Base-by-base conservation (phyloP, 1,140 invertebrate species). In the Drosophila sproati region DNA sequence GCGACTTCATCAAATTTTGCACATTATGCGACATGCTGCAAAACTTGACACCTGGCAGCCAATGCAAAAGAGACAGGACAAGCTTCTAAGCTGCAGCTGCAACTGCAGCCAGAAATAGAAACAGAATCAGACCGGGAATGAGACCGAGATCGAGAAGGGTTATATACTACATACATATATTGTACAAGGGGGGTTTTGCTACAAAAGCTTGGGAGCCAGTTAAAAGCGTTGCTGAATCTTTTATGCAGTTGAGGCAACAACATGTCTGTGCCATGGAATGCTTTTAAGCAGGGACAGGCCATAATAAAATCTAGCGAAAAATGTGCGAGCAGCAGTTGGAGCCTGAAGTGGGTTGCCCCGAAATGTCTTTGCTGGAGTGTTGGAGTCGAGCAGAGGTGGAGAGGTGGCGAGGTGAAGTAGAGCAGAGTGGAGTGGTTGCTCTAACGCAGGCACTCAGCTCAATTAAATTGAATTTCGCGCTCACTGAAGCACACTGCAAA, bases 391-490 rank as follows among this genome's bases (percentile, higher is more conserved):
- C 1, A 43, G 8, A 41, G 45, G 31, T 7, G 48, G 39, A 47
- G 35, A 37, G 35, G 20, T 20, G 41, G 45, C 29, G 28, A 37
- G 28, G 10, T 47, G 48, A 5, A 20, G 41, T 31, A 41, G n/a
- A 31, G 50, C 20, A 47, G 37, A 20, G 41, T 31, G 51, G n/a
- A 31, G 50, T 32, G 56, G 37, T 29, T 29, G 69, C 45, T 59
- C 39, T 50, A 54, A 50, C 63, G 55, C 76, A 71, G 83, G 86
- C 85, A 89, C 85, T 89, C 85, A 88, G 85, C 85, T 90, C 85
- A 89, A 89, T 89, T 89, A 89, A 89, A 89, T 89, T 89, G 85
- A 89, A 89, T 89, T 89, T 89, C 86, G 85, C 85, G 85, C 85
- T 89, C 75, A 90, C 85, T 80, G 85, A 90, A 89, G 85, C 85